Evolutionary conservation across 2,113 vertebrate genomes (phyloP), one percentile per base, ranked within the genome.

Genomic region (Gasterosteus aculeatus): DNA sequence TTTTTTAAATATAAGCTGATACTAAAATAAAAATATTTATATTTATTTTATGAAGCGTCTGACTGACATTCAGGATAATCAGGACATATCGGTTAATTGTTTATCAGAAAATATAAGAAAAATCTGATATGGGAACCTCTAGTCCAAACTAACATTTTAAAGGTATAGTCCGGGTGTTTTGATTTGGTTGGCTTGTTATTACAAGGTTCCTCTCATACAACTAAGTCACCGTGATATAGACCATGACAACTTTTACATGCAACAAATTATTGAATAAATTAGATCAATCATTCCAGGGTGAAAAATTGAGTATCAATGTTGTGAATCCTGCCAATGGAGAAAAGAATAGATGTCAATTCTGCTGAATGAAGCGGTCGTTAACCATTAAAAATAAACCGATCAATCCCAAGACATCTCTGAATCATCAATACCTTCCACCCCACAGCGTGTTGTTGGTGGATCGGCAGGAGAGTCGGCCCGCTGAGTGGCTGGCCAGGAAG

Each of bases 361-460:
- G 2, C 3, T 33, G 1, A 46, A 11, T 38, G 1, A 57, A 49
- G 9, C 41, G 1, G 3, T 66, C n/a, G 4, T 65, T 60, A 2
- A 19, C 31, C 18, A 26, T 39, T n/a, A 19, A 22, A 44, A 44
- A 7, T 22, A 38, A 58, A 8, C 10, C 0, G 12, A 41, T 57
- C 58, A 12, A 66, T 53, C 39, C 1, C 9, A 11, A 14, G 16
- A 14, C 8, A 1, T 54, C 35, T 44, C 10, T 1, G 22, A 69
- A 9, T 58, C 26, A 39, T 75, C 15, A 16, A 8, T 42, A 64
- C 71, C 42, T 77, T 71, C 7, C 35, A 4, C 35, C 10, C 61
- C 7, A 19, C 67, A 95, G 93, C 68, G 89, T 96, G 44, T 77
- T 94, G 4, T 33, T 97, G 89, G 94, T 96, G 63, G 90, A 95